Percentiles rank a stretch among this genome's conserved stretches.
Evolutionary conservation across 2,797 vertebrate species (phyloP).

Genomic region (Sparidentex hasta): DNA sequence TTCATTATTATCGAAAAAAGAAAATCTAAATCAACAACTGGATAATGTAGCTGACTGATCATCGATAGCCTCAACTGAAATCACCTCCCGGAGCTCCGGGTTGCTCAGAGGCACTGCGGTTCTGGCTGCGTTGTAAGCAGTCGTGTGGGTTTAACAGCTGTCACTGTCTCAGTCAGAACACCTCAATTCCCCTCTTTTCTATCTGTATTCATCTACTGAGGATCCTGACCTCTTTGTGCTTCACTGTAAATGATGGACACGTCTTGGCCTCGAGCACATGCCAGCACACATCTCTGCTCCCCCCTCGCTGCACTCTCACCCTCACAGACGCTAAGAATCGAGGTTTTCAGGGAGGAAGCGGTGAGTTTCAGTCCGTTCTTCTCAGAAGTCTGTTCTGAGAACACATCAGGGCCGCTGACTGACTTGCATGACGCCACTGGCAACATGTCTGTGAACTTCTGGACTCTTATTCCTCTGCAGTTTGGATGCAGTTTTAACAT

Average conservation of each 20-base stretch:
- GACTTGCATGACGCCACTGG: not conserved
- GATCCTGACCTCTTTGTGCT: not conserved
- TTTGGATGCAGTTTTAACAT: conserved; percentile 23
- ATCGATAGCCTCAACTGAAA: conserved; percentile 4
- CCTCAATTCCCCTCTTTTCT: conserved; percentile 3
- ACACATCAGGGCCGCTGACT: not conserved
- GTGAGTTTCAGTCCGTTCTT: not conserved
- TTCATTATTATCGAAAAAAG: not conserved
- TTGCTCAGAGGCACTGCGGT: conserved; percentile 8
- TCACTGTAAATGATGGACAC: conserved; percentile 32
- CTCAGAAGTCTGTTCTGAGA: not conserved
- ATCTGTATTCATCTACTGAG: not conserved
- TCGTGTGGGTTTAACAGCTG: conserved; percentile 21
- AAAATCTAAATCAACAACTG: no score
- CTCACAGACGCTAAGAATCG: not conserved
- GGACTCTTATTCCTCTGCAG: not conserved
- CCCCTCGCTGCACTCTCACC: not conserved
- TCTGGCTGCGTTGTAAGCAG: conserved; percentile 9
- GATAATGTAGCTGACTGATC: not conserved
- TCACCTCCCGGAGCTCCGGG: not conserved
- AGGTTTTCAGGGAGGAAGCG: not conserved
- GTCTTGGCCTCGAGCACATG: conserved; percentile 22
- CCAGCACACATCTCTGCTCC: conserved; percentile 2
- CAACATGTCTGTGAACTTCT: not conserved
- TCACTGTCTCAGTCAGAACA: conserved; percentile 21